These are phyloP conservation scores for Ictalurus furcatus DNA, from an alignment of 2,113 vertebrate genomes.

Conservation along the genomic window DNA sequence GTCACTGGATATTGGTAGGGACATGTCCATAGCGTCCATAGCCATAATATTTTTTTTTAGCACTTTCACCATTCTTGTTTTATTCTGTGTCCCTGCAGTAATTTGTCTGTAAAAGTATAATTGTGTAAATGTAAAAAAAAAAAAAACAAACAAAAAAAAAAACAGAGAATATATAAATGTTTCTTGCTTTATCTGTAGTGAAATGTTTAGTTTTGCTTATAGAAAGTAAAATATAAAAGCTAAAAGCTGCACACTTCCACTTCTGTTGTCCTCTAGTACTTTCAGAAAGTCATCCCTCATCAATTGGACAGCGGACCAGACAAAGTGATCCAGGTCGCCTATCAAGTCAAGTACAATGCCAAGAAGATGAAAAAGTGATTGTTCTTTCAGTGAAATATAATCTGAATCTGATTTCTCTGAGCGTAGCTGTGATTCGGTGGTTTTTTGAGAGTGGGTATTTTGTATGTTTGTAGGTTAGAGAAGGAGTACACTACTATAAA, in stretches of 20 bases:
- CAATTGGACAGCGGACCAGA: conserved; percentile 94
- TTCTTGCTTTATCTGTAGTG: background rate
- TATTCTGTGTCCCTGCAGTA: background rate
- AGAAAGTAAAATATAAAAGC: background rate
- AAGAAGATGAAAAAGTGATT: conserved; percentile 99
- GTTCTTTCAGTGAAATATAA: background rate
- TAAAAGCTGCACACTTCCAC: background rate
- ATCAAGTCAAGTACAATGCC: conserved; percentile 98
- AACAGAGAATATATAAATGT: background rate
- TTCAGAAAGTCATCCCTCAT: conserved; percentile 95
- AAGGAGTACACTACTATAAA: conserved; percentile 99
- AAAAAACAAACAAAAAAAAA: too few species aligned
- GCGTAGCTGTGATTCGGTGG: background rate
- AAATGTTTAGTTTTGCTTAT: background rate
- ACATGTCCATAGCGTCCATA: too few species aligned
- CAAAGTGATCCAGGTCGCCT: conserved; percentile 92
- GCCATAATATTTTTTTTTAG: background rate
- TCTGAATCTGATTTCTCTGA: background rate
- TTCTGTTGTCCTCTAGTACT: conserved; percentile 76
- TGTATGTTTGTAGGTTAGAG: conserved; percentile 80
- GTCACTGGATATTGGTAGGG: too few species aligned
- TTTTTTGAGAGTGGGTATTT: background rate
- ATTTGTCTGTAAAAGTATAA: background rate
- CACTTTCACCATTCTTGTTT: background rate
- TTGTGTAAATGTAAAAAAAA: background rate